Percentiles rank a stretch among this genome's conserved stretches.
Conservation (phyloP, 2,113 vertebrate genomes). For the Gambusia holbrooki region DNA sequence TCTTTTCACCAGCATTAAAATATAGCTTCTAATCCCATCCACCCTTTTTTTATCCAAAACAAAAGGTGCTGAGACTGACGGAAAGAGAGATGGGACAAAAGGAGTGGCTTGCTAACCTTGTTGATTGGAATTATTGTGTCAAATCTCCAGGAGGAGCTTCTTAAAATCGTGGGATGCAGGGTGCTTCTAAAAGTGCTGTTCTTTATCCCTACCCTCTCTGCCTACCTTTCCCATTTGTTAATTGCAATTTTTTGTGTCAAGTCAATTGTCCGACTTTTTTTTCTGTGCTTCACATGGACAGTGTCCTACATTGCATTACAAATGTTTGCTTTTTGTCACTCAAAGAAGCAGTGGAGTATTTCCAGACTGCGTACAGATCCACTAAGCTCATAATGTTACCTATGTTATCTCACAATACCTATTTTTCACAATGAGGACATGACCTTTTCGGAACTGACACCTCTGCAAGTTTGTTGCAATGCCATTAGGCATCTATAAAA, state of each 20-base stretch:
- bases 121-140: constrained; percentile 77
- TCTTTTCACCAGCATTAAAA: constrained; percentile 74
- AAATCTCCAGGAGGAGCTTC: constrained; percentile 65
- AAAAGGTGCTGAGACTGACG: constrained; percentile 41
- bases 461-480: constrained; percentile 33
- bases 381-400: background rate
- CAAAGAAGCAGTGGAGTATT: background rate
- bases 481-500: constrained; percentile 60
- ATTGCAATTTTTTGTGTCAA: background rate
- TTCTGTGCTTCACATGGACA: background rate
- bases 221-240: background rate
- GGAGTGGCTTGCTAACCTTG: constrained; percentile 46
- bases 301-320: background rate
- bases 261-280: background rate
- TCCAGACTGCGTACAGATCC: background rate
- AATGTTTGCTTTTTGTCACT: too few relatives aligned
- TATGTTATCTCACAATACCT: background rate
- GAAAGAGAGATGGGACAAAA: constrained; percentile 39
- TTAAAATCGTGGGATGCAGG: constrained; percentile 63
- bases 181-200: constrained; percentile 67
- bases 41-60: constrained; percentile 69
- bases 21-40: constrained; percentile 66
- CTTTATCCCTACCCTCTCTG: constrained; percentile 47
- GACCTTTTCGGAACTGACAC: constrained; percentile 27
- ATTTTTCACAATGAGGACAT: constrained; percentile 22